These are phyloP conservation scores for Circaetus cinerascens DNA, from an alignment of 2,113 vertebrate genomes.

Conservation along the genomic window DNA sequence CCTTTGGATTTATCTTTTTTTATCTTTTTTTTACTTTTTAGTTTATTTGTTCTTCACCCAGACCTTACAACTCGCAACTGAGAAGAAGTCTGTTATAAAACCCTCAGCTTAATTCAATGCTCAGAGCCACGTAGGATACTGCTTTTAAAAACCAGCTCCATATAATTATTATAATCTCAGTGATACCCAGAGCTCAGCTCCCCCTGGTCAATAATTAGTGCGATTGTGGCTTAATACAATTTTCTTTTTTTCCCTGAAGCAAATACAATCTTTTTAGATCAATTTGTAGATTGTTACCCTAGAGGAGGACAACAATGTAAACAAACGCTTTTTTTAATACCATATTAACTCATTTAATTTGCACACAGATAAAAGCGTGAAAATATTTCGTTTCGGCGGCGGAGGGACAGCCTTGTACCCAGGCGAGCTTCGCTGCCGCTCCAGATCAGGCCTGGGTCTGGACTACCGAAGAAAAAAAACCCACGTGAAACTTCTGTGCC, in stretches of 20 bases:
- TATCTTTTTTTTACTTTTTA: not conserved
- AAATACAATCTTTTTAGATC: conserved; percentile 63
- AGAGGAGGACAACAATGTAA: conserved; percentile 53
- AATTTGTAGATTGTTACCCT: conserved; percentile 54
- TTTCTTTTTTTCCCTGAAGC: conserved; percentile 35
- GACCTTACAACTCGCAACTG: not conserved
- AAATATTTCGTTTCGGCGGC: not conserved
- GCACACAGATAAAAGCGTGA: conserved; percentile 54
- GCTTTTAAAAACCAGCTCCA: conserved; percentile 19
- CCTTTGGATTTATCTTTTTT: not conserved
- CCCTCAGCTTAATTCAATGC: not conserved
- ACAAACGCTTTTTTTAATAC: conserved; percentile 25
- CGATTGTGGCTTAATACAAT: conserved; percentile 55
- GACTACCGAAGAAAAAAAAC: not conserved
- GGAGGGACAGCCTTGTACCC: not conserved
- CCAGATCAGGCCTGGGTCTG: not conserved
- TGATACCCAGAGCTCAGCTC: conserved; percentile 38
- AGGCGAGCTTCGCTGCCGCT: not conserved
- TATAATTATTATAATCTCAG: conserved; percentile 33
- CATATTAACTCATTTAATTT: conserved; percentile 66
- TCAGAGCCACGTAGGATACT: not conserved
- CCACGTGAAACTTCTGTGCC: not conserved
- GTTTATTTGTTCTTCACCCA: not conserved
- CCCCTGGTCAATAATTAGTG: conserved; percentile 54
- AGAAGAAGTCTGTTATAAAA: not conserved